Percentiles rank a stretch among this genome's conserved stretches.
Evolutionary conservation across 2,113 vertebrate genomes (phyloP).

Genomic region (Oreochromis niloticus): DNA sequence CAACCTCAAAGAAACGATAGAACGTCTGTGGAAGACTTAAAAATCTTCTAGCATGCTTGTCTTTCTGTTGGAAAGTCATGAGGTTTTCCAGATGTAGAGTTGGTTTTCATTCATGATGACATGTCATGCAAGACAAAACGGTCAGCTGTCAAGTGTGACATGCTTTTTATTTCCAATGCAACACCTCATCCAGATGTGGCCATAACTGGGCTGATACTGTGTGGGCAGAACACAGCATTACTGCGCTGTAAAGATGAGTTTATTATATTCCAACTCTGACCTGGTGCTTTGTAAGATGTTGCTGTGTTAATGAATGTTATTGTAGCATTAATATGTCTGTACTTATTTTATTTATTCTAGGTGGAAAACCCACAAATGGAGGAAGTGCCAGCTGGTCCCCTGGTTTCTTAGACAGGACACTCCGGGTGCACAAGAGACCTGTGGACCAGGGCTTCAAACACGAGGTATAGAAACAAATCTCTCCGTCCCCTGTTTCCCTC

Average conservation of each 20-base stretch:
- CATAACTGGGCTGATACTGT: not conserved
- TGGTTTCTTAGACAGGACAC: conserved; percentile 85
- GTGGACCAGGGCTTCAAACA: conserved; percentile 90
- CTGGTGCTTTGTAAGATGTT: not conserved
- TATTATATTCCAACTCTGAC: not conserved
- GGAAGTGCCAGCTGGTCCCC: conserved; percentile 90
- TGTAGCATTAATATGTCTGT: not conserved
- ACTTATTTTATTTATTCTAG: conserved; percentile 55
- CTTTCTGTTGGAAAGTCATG: not conserved
- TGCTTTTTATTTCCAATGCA: accelerated
- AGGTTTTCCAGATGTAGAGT: not conserved
- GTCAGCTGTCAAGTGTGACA: not conserved
- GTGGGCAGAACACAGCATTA: not conserved
- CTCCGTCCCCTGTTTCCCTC: not conserved
- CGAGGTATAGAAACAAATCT: conserved; percentile 78
- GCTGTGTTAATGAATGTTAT: not conserved
- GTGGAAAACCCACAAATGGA: conserved; percentile 98
- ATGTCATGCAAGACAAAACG: accelerated
- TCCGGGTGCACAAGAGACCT: conserved; percentile 86
- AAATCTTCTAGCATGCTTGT: not conserved
- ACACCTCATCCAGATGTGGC: not conserved
- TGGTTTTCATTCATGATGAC: not conserved
- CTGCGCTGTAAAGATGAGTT: not conserved
- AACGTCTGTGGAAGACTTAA: not conserved
- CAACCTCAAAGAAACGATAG: not conserved